Base-by-base conservation (phyloP, 2,797 vertebrate genomes). In the Siniperca undulata region DNA sequence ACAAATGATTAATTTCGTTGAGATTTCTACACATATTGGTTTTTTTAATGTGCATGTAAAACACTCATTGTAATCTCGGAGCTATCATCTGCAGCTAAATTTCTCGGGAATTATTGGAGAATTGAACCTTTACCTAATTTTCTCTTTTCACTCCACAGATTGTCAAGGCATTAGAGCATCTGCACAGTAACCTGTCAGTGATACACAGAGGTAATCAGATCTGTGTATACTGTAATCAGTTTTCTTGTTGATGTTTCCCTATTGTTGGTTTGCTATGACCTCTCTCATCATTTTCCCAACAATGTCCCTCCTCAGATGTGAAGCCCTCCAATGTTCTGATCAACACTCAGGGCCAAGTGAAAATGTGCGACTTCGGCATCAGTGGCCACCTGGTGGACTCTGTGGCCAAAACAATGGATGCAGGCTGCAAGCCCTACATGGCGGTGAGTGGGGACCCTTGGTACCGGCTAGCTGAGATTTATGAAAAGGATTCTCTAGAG, bases 361-460 rank as follows among this genome's bases (percentile, higher is more conserved):
- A 99, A 96, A 99, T 99, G 98, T 99, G 99, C 2, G 99, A 99
- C 91, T 99, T 99, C 56, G 99, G 99, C 59, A 99, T 99, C 96
- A 99, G 99, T 17, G 99, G 99, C 86, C 99, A 99, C 94, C 96
- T 99, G 80, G 99, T 99, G 66, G 99, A 99, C 93, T 99, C 99
- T 0, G 98, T 99, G 80, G 99, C 99, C 82, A 99, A 99, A 93
- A 99, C 99, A 1, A 97, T 99, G 95, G 98, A 99, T 22, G 99
- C 98, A 3, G 99, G 99, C 86, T 99, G 99, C 93, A 99, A 99
- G 90, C 99, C 99, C 5, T 99, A 99, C 96, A 99, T 99, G 99
- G 99, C 99, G 65, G 99, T 99, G 91, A 97, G 97, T 83, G 91
- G 34, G 46, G 14, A 48, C 36, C 3, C 30, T 30, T 16, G 11